Conservation (phyloP, 2,113 vertebrate genomes). For the Eira barbara region DNA sequence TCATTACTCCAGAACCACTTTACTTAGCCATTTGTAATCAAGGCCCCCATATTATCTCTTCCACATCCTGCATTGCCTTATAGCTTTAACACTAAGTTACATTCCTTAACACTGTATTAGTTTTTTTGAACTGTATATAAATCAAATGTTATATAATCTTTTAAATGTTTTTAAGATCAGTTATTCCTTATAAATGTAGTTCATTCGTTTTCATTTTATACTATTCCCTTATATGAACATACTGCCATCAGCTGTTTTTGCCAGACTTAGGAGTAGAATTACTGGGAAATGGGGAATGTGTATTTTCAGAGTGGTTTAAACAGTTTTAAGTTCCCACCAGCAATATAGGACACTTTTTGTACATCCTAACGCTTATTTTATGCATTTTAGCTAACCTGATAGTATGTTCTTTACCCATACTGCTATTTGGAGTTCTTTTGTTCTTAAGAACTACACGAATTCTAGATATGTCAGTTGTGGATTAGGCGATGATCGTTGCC, state of each 20-base stretch:
- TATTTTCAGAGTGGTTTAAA: neutral
- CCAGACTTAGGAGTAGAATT: neutral
- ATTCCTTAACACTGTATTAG: no score
- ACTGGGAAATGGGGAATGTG: neutral
- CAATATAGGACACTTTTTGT: neutral
- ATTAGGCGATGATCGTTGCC: neutral
- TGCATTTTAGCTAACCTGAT: neutral
- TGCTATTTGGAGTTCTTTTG: neutral
- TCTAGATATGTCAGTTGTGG: neutral
- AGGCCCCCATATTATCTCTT: neutral
- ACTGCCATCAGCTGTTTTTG: neutral
- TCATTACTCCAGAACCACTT: neutral
- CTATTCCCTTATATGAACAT: neutral
- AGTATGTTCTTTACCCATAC: neutral
- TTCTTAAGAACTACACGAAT: neutral
- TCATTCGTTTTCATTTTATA: neutral
- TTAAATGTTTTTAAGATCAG: neutral
- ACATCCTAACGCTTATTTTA: neutral
- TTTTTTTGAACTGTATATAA: neutral
- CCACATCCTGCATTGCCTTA: neutral
- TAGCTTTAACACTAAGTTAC: neutral
- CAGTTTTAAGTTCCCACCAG: neutral
- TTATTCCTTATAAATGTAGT: neutral
- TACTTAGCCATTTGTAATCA: neutral
- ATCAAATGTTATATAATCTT: neutral